Conservation (phyloP, 1,140 invertebrate species). For the Bombus huntii region DNA sequence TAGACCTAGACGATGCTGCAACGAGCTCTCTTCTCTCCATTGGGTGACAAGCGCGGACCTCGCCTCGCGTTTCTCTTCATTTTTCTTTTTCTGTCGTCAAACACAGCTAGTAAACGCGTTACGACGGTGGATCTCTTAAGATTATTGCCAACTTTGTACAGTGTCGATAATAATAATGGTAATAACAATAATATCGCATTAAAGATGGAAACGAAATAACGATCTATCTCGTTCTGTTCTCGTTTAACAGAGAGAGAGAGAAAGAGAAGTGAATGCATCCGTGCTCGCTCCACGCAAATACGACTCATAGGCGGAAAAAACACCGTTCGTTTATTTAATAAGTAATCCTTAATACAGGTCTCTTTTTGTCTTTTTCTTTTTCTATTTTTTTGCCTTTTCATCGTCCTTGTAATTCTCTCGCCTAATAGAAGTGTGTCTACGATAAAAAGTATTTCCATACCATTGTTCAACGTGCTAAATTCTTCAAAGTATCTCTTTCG, state of each 20-base stretch:
- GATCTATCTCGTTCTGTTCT: constrained; percentile 46
- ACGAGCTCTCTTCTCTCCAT: neutral
- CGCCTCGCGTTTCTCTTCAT: constrained; percentile 1
- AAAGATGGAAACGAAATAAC: constrained; percentile 62
- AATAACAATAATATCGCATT: constrained; percentile 45
- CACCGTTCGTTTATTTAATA: constrained; percentile 80
- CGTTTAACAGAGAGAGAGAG: constrained; percentile 39
- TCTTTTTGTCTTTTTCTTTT: constrained; percentile 74
- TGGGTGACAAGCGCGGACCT: constrained; percentile 1
- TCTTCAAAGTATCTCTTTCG: constrained; percentile 55
- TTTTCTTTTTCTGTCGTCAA: neutral
- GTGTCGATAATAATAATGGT: constrained; percentile 59
- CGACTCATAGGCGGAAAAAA: constrained; percentile 79
- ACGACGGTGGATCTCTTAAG: constrained; percentile 72
- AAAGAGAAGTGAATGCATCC: constrained; percentile 28
- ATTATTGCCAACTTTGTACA: constrained; percentile 82
- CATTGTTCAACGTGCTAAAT: constrained; percentile 74
- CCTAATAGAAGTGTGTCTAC: constrained; percentile 81
- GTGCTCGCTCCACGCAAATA: constrained; percentile 67
- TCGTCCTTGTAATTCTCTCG: constrained; percentile 56
- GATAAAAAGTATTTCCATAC: constrained; percentile 81
- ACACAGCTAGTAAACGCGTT: constrained; percentile 61
- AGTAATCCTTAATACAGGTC: constrained; percentile 79
- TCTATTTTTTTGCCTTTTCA: constrained; percentile 58
- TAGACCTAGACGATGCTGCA: neutral